A percentile compares a stretch with the other conserved stretches of the same genome.
phyloP scores from a whole-genome alignment of 2,113 vertebrate species.

The Perca flavescens region DNA sequence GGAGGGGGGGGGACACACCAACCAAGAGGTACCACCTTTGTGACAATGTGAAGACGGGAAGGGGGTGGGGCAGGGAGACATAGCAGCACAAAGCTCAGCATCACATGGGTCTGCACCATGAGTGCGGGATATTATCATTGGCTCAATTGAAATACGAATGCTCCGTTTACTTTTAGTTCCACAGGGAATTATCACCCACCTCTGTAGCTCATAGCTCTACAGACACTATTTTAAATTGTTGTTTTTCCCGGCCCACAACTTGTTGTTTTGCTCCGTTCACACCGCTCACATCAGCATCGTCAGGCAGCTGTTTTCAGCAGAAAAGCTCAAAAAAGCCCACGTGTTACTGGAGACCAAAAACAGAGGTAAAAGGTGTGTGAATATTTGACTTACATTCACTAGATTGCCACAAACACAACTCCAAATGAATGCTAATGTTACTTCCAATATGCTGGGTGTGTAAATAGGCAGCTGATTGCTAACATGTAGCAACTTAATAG shows the following conservation, averaged over 20 bases:
- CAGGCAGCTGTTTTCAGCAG: too few species aligned
- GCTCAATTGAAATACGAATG: constrained; percentile 29
- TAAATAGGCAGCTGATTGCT: neutral
- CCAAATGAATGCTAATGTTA: neutral
- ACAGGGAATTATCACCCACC: neutral
- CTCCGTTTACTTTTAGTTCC: constrained; percentile 14
- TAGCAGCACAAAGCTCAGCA: constrained; percentile 47
- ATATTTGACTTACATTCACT: neutral
- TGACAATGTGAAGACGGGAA: constrained; percentile 59
- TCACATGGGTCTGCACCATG: constrained; percentile 47
- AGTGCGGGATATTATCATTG: constrained; percentile 38
- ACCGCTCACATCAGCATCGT: neutral
- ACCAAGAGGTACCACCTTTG: constrained; percentile 70
- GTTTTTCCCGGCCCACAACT: neutral
- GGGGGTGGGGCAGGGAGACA: constrained; percentile 15
- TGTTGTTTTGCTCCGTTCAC: neutral
- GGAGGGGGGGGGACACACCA: constrained; percentile 48
- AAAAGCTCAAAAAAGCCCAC: too few species aligned
- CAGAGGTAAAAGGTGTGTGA: neutral
- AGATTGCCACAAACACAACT: neutral
- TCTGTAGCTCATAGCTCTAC: neutral
- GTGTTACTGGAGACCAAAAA: neutral
- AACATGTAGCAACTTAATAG: neutral
- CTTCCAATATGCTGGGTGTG: neutral
- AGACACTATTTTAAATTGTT: neutral